Base-by-base conservation (phyloP, 1,140 invertebrate species). In the Heliconius eleuchia region DNA sequence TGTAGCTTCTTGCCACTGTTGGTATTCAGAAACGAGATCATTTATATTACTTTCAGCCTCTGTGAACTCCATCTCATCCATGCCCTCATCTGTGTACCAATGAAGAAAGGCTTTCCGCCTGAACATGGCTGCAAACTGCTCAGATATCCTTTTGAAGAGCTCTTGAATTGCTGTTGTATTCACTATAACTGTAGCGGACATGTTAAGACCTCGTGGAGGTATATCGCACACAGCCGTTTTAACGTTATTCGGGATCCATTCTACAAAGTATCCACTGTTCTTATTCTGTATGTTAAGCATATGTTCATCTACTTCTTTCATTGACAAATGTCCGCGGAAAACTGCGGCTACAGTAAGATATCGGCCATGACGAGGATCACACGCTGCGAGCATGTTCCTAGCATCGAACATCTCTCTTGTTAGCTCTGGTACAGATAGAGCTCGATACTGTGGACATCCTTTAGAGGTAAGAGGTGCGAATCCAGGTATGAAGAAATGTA, bases 221-320 rank as follows among this genome's bases (percentile, higher is more conserved):
- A 66, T 66, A 66, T 66, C 60, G 13, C 60, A 66, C 13, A 66
- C 60, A 30, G 60, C 60, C 23, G 60, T 66, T 30, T 66, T 66
- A 66, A 66, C 60, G 60, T 66, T 66, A 30, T 66, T 66, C 13
- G 60, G 60, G n/a, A 66, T 66, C 60, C 60, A 66, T 30, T 66
- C 60, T 16, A 66, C 60, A 30, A 66, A 66, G 60, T 66, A 66
- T 27, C 60, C 60, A 18, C 60, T 66, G 16, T 66, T 66, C 27
- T 66, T 66, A 4, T 66, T 66, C 11, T 66, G 60, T 66, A 66
- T 66, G 13, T 30, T 66, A 11, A 66, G 60, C 60, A 66, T 66
- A 30, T 66, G 60, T 66, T 66, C 60, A 66, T 66, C 60, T 66
- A 66, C 60, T 66, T 66, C 60, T 66, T 66, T 66, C 60, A 66